A percentile compares a stretch with the other conserved stretches of the same genome.
Evolutionary conservation across 2,113 vertebrate species (phyloP).

Genomic region (Sprattus sprattus): DNA sequence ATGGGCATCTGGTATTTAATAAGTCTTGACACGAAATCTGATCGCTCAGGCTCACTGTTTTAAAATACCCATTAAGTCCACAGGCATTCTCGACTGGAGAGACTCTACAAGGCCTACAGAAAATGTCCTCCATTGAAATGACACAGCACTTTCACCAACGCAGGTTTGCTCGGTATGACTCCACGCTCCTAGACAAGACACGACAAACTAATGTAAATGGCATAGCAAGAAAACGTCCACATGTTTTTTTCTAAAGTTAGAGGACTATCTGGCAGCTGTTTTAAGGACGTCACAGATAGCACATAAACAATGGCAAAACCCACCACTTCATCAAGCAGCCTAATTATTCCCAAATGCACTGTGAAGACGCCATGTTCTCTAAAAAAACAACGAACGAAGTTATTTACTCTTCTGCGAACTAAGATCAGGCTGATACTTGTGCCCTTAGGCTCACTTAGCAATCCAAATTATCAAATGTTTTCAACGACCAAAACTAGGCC

Average conservation of each 20-base stretch:
- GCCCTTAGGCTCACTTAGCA: background rate
- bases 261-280: background rate
- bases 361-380: background rate
- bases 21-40: background rate
- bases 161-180: background rate
- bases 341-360: background rate
- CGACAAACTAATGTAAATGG: background rate
- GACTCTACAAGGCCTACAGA: background rate
- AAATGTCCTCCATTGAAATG: constrained; percentile 50
- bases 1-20: background rate
- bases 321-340: background rate
- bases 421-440: background rate
- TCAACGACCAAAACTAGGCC: background rate
- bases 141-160: constrained; percentile 64
- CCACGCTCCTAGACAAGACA: background rate
- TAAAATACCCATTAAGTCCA: background rate
- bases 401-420: background rate
- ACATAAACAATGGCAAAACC: background rate
- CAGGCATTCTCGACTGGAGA: background rate
- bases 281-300: background rate
- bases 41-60: background rate
- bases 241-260: no score
- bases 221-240: no score
- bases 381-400: background rate
- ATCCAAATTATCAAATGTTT: background rate